These are phyloP conservation scores for Tetrapedia diversipes DNA, from an alignment of 2,888 invertebrate genomes.

Conservation along the genomic window DNA sequence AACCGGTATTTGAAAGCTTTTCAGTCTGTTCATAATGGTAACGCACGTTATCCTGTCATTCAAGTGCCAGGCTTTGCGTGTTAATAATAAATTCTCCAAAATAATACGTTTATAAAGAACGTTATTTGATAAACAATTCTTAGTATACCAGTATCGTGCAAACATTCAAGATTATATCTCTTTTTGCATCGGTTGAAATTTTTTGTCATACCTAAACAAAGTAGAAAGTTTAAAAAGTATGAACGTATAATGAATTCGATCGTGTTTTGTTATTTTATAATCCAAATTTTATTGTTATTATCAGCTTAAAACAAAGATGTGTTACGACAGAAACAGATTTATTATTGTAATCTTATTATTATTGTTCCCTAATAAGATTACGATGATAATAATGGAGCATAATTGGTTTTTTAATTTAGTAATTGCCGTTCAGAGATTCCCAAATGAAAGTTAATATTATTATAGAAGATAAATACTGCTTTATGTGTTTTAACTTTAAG, in stretches of 20 bases:
- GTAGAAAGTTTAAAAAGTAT: neutral
- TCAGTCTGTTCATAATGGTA: no score
- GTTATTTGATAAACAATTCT: neutral
- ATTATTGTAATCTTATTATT: neutral
- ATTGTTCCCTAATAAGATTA: neutral
- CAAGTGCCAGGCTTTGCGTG: neutral
- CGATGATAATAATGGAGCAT: neutral
- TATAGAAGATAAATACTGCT: neutral
- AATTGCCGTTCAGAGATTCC: neutral
- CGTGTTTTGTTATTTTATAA: neutral
- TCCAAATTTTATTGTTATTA: neutral
- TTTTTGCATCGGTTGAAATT: neutral
- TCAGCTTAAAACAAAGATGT: neutral
- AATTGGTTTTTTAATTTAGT: neutral
- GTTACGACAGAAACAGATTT: neutral
- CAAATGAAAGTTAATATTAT: neutral
- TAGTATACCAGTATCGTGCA: neutral
- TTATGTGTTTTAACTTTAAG: neutral
- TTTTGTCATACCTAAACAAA: neutral
- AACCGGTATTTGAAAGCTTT: no score
- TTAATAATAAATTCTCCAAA: no score
- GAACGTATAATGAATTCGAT: neutral
- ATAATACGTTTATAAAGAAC: slow-evolving; percentile 1
- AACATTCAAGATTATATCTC: neutral
- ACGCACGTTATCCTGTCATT: no score